A percentile compares a stretch with the other conserved stretches of the same genome.
Conservation (phyloP, 2,888 invertebrate species). For the Argyra leucocephala region DNA sequence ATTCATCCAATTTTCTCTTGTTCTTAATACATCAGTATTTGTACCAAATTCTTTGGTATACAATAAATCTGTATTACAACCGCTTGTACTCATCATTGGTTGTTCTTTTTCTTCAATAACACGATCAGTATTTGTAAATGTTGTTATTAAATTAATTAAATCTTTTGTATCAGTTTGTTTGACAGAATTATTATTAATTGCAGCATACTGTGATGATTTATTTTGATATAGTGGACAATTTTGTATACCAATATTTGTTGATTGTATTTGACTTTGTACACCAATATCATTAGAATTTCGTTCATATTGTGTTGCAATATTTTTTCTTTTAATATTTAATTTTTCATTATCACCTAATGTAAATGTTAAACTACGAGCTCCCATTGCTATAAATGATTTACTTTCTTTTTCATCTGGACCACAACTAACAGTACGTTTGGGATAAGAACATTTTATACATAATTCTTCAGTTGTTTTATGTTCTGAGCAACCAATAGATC, state of each 20-base stretch:
- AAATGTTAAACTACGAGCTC: slow-evolving; percentile 50
- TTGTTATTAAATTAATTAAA: slow-evolving; percentile 31
- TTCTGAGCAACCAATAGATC: slow-evolving; percentile 47
- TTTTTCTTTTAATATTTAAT: slow-evolving; percentile 39
- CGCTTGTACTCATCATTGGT: background rate
- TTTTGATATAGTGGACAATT: slow-evolving; percentile 28
- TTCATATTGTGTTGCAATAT: slow-evolving; percentile 34
- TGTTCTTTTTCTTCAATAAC: slow-evolving; percentile 12
- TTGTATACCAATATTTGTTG: slow-evolving; percentile 31
- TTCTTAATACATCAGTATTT: slow-evolving; percentile 26
- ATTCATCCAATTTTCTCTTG: slow-evolving; percentile 28
- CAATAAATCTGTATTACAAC: background rate
- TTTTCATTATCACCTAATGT: slow-evolving; percentile 49
- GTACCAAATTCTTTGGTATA: slow-evolving; percentile 13
- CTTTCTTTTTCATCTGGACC: slow-evolving; percentile 41
- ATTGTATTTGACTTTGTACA: slow-evolving; percentile 20
- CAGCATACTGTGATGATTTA: slow-evolving; percentile 30
- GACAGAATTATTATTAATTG: slow-evolving; percentile 25
- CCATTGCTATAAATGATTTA: slow-evolving; percentile 38
- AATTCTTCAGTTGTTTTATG: slow-evolving; percentile 44
- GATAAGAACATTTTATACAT: slow-evolving; percentile 47
- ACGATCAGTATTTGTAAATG: slow-evolving; percentile 32
- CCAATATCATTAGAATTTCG: slow-evolving; percentile 12
- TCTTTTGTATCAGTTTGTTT: slow-evolving; percentile 44
- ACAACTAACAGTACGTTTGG: slow-evolving; percentile 50